Evolutionary conservation across 2,888 invertebrate species (phyloP), one percentile per base, ranked within the genome.

Genomic region (Tortricodes alternella): DNA sequence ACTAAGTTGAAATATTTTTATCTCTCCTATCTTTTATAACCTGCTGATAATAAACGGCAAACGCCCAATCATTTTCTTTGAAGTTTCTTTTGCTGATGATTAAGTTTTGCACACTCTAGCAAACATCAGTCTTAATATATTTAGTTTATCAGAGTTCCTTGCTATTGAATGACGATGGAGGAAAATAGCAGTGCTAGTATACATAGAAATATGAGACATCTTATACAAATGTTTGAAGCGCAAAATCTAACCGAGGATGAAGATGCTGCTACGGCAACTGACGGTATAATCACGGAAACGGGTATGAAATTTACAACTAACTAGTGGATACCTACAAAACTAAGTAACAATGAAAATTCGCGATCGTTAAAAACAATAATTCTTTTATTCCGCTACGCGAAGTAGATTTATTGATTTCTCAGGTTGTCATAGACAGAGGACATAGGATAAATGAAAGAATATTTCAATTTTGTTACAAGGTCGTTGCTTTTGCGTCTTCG

Each of bases 201-300:
- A 52, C 80, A 83, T 57, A 76, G 62, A 48, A 81, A 84, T 58
- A 82, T 84, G 78, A 75, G 76, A 43, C 68, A 80, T 65, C 75
- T 89, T 24, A 89, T 89, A 65, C 71, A 85, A 61, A 80, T 88
- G 75, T 89, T 88, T 56, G 89, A 89, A 68, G 64, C 74, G n/a
- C 74, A 76, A 24, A 78, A 73, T 61, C 49, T 59, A 16, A 53
- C 56, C 8, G 76, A 72, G 37, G 76, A 70, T 39, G 74, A 71
- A 49, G 74, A 78, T 56, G 29, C 6, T 23, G 68, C 64, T 13
- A 66, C 69, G 63, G 75, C 77, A 64, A 62, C 65, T 41, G 60
- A 49, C 13, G 64, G 63, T 63, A n/a, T 27, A 61, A 46, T 60
- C 61, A 39, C 34, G 43, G 53, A 63, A 53, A 48, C 50, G 18